Conservation (phyloP, 2,888 invertebrate species). For the Parasteatoda lunata region DNA sequence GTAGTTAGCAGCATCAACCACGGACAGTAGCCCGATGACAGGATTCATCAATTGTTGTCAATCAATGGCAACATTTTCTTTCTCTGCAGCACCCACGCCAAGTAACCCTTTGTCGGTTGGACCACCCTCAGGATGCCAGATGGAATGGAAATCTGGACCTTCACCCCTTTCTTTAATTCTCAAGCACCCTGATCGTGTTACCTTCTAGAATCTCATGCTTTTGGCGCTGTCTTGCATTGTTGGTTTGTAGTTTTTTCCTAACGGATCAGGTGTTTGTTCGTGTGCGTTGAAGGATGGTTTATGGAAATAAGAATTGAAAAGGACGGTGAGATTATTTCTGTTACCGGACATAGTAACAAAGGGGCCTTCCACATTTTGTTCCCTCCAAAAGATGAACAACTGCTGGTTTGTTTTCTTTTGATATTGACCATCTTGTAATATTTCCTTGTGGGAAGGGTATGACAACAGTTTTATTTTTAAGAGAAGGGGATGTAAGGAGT, state of each 20-base stretch:
- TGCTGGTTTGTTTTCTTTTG: conserved; percentile 46
- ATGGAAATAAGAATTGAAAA: neutral
- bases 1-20: conserved; percentile 17
- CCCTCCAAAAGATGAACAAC: conserved; percentile 29
- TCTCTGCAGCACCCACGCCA: neutral
- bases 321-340: conserved; percentile 22
- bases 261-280: conserved; percentile 31
- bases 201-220: neutral
- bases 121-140: conserved; percentile 27
- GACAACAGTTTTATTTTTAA: neutral
- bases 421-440: conserved; percentile 17
- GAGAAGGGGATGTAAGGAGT: neutral
- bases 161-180: conserved; percentile 1
- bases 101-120: neutral
- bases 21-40: conserved; percentile 27
- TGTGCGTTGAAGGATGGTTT: conserved; percentile 27
- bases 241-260: conserved; percentile 20
- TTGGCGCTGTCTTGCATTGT: conserved; percentile 12
- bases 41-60: conserved; percentile 42
- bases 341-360: conserved; percentile 5
- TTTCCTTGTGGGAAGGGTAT: neutral
- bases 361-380: conserved; percentile 7
- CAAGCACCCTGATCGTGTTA: conserved; percentile 46
- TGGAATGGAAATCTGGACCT: conserved; percentile 14
- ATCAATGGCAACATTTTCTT: conserved; percentile 16